Evolutionary conservation across 2,113 vertebrate species (phyloP).

Genomic region (Corythornis cristatus): DNA sequence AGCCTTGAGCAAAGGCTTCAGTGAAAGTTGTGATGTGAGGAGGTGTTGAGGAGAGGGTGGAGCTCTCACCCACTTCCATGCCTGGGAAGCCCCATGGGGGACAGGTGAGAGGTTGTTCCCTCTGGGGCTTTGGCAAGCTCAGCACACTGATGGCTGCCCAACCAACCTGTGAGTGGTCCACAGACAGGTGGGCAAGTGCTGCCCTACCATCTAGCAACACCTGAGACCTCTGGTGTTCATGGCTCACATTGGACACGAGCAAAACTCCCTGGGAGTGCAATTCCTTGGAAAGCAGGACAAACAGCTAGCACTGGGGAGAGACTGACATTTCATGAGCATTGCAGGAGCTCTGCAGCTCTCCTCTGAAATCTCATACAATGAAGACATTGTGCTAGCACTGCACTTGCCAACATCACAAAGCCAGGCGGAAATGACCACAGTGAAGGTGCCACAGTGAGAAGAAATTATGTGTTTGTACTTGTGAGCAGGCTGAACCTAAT

Average conservation of each 20-base stretch:
- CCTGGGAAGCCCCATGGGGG: rapidly evolving
- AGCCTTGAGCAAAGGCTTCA: not conserved
- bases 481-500: conserved; percentile 7
- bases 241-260: not conserved
- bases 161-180: rapidly evolving
- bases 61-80: not conserved
- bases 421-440: not conserved
- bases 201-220: not conserved
- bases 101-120: rapidly evolving
- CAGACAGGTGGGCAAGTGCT: not conserved
- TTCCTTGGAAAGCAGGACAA: not conserved
- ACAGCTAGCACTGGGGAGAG: rapidly evolving
- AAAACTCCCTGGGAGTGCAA: not conserved
- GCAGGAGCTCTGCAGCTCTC: not conserved
- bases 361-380: not conserved
- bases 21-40: not conserved
- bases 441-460: not conserved
- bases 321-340: not conserved
- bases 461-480: not conserved
- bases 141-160: not conserved
- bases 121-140: not conserved
- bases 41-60: not conserved
- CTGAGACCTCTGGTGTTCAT: not conserved
- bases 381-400: not conserved
- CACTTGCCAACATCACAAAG: not conserved